Conservation (phyloP, 1,140 invertebrate species). For the Anastrepha ludens region DNA sequence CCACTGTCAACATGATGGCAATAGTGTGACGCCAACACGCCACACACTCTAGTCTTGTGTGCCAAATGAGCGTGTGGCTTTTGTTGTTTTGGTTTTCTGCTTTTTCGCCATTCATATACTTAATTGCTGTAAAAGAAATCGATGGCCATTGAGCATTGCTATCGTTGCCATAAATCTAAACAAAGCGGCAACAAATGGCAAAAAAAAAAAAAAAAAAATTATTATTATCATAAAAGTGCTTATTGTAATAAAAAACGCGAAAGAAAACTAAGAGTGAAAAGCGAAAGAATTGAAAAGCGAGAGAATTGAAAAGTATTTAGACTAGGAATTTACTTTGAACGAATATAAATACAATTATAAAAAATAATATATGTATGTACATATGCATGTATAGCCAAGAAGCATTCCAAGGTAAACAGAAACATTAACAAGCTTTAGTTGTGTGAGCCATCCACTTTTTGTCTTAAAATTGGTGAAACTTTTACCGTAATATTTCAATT, state of each 20-base stretch:
- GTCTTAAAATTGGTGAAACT: too few relatives aligned
- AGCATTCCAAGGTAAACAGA: neutral
- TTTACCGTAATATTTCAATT: too few relatives aligned
- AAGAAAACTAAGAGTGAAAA: neutral
- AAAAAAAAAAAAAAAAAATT: neutral
- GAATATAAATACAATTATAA: too few relatives aligned
- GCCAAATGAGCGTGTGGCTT: neutral
- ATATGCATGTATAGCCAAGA: neutral
- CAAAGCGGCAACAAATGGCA: neutral
- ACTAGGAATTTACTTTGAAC: too few relatives aligned
- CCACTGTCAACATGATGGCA: constrained; percentile 44
- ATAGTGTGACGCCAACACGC: constrained; percentile 17
- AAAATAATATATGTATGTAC: neutral
- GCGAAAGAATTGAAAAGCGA: too few relatives aligned
- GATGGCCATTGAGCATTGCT: neutral
- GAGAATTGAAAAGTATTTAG: too few relatives aligned
- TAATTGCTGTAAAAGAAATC: constrained; percentile 46
- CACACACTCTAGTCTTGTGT: neutral
- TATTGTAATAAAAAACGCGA: neutral
- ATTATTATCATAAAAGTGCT: neutral
- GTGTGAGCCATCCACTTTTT: too few relatives aligned
- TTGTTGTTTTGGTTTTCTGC: constrained; percentile 37
- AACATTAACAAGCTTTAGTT: neutral
- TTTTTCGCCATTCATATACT: constrained; percentile 39
- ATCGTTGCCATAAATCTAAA: neutral